Conservation (phyloP, 2,797 vertebrate species). For the Crocodylus rhombifer region DNA sequence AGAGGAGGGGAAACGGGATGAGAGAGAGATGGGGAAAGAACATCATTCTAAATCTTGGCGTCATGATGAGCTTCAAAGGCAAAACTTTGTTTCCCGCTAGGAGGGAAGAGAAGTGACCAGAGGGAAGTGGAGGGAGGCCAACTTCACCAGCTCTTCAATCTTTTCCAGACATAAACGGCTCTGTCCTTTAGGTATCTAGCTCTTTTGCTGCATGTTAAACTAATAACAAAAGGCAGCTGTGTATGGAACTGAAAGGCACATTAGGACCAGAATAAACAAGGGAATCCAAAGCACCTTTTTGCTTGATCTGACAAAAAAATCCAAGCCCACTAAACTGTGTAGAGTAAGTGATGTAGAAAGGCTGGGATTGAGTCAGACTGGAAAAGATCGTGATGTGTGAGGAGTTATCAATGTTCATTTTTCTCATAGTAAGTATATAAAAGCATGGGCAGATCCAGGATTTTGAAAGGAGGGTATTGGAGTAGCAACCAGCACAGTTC, state of each 20-base stretch:
- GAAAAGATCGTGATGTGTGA: neutral
- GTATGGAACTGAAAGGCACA: neutral
- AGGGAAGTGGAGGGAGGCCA: neutral
- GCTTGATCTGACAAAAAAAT: neutral
- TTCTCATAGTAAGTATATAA: neutral
- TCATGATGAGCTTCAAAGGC: neutral
- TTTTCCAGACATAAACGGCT: rapidly evolving
- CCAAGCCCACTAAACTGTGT: rapidly evolving
- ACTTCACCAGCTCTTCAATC: neutral
- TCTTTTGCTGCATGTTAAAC: neutral
- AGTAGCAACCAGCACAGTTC: no score
- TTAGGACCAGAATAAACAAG: neutral
- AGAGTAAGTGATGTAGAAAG: neutral
- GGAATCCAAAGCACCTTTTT: neutral
- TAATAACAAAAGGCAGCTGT: neutral
- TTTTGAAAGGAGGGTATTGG: no score
- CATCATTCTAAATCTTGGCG: neutral
- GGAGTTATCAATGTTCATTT: neutral
- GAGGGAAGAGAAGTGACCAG: neutral
- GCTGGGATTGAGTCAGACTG: neutral
- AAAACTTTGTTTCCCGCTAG: neutral
- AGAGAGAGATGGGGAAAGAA: neutral
- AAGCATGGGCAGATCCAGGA: neutral
- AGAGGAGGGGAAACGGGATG: rapidly evolving
- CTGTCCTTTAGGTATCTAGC: rapidly evolving